Evolutionary conservation across 2,888 invertebrate genomes (phyloP), one percentile per base, ranked within the genome.

Genomic region (Tridacna crocea): DNA sequence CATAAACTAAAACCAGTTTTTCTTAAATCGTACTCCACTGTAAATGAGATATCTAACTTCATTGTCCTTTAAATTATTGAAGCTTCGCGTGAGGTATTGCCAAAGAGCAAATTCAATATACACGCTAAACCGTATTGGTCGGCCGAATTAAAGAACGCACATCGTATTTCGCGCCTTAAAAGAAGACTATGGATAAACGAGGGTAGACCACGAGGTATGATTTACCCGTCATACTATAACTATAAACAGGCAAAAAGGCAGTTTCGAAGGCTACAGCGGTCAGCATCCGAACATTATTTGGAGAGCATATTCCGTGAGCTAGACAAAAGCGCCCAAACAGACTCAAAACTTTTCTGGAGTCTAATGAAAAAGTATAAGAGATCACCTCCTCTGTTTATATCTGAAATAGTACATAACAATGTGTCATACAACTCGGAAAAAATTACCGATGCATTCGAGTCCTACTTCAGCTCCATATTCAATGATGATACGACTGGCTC

Each of bases 91-190:
- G 26, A 26, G 17, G 1, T 47, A 8, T 46, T 80, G 17, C 75
- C 75, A 15, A 15, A 63, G 8, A 75, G 61, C n/a, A 75, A 60
- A 46, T 80, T 70, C 61, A 75, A 80, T 51, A 75, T 65, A 22
- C 70, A 63, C 15, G 65, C 72, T 6, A 80, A 80, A 55, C 80
- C 80, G 6, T 76, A 80, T 58, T 80, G 76, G 80, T 65, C 72
- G n/a, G n/a, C 22, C 15, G 80, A 80, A 51, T 55, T 80, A 17
- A 80, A 76, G n/a, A 72, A 65, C 61, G 72, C 80, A 3, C 80
- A 80, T 51, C 51, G n/a, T 12, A 19, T 22, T 19, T 66, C 75
- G 11, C 61, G 80, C 27, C 36, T 55, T 11, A 65, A 65, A 55
- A 61, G 80, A 10, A 70, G 46, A 26, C 27, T 60, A 4, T 78